Base-by-base conservation (phyloP, 64 coral and sea anemone species). In the Pachyseris speciosa region DNA sequence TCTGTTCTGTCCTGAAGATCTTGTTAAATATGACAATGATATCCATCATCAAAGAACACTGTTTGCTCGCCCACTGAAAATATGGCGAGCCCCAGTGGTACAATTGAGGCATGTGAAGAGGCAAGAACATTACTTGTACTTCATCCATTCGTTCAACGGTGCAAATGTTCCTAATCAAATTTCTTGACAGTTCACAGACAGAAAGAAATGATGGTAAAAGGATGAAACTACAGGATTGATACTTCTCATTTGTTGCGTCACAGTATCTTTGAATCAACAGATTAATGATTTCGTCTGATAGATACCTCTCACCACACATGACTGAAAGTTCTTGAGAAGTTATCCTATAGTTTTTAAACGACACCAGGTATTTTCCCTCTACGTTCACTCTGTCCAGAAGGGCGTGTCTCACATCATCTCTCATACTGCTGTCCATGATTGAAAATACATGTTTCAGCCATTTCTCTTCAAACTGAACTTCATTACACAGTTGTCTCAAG, bases 191-290 rank as follows among this genome's bases (percentile, higher is more conserved):
- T 27, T 67, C 38, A 43, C 61, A 16, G 1, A 34, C n/a, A 28
- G 60, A 64, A 44, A 84, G 52, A 44, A 67, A 84, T 12, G 81
- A 84, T 28, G 81, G 81, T 19, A 83, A 38, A 4, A 66, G 53
- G 9, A 58, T 58, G 61, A 37, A 61, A 37, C 34, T 34, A 81
- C 28, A 47, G 15, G 15, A 83, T 41, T 59, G 51, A 33, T 34
- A 5, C 17, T 36, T 34, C 28, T 45, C 37, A 15, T 38, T 84
- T 39, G 60, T 24, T 12, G 29, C 24, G 24, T 85, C 81, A 85
- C 55, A 48, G 65, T 26, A 85, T 16, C 37, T 67, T 17, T 10
- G 32, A 17, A 47, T 39, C 60, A 85, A 64, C 4, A 83, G 20
- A 39, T 83, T 33, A 1, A 83, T 40, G 5, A 63, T 37, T 64